These are phyloP conservation scores for Cataglyphis albicans DNA, from an alignment of 2,888 invertebrate genomes.

Conservation along the genomic window DNA sequence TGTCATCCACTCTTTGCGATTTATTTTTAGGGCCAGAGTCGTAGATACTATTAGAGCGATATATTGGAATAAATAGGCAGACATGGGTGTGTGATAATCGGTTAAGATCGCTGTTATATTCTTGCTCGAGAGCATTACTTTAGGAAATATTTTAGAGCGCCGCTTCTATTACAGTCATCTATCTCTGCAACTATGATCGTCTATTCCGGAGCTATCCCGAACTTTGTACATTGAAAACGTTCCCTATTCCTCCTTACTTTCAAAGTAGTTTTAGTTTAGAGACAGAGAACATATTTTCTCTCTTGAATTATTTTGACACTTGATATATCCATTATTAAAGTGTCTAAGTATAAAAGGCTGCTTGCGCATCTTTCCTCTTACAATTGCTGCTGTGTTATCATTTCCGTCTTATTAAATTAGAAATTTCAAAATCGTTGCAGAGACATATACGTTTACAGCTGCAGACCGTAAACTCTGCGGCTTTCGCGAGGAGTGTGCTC, in stretches of 20 bases:
- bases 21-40: not conserved
- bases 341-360: not conserved
- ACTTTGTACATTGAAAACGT: constrained; percentile 21
- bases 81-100: not conserved
- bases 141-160: constrained; percentile 19
- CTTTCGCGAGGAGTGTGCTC: not conserved
- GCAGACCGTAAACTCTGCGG: not conserved
- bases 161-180: constrained; percentile 32
- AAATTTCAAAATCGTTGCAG: not conserved
- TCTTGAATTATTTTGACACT: not conserved
- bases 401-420: not conserved
- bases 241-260: constrained; percentile 10
- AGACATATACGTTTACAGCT: not conserved
- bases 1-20: not conserved
- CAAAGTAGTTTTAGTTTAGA: constrained; percentile 17
- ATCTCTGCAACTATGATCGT: not conserved
- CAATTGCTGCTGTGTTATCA: not conserved
- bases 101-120: not conserved
- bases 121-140: not conserved
- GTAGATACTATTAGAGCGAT: not conserved
- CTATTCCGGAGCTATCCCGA: constrained; percentile 26
- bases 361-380: not conserved
- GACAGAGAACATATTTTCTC: not conserved
- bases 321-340: constrained; percentile 19
- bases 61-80: not conserved